Conservation (phyloP, 2,888 invertebrate genomes). For the Spodoptera exigua region DNA sequence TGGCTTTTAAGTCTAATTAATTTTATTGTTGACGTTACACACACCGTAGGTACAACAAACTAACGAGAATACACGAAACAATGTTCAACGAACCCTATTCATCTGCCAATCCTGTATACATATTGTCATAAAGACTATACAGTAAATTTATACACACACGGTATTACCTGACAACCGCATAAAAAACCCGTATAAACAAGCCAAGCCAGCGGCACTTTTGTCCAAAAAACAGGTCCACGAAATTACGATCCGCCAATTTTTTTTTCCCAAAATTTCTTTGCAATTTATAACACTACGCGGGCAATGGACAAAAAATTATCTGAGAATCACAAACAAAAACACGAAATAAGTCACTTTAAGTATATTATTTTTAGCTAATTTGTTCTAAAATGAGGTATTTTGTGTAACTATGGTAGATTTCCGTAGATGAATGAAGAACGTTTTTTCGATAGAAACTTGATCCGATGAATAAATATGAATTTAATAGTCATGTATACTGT, state of each 20-base stretch:
- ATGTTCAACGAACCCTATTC: conserved; percentile 2
- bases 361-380: too few species aligned
- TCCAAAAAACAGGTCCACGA: conserved; percentile 18
- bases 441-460: too few species aligned
- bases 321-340: not conserved
- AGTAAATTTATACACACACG: not conserved
- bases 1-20: conserved; percentile 7
- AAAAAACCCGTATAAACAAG: conserved; percentile 11
- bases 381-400: too few species aligned
- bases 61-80: not conserved
- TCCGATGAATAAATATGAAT: too few species aligned
- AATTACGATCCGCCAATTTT: conserved; percentile 4
- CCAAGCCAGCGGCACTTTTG: conserved; percentile 10
- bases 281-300: not conserved
- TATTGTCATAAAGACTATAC: not conserved
- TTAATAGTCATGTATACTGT: too few species aligned
- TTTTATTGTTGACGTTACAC: not conserved
- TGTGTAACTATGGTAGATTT: too few species aligned
- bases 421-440: too few species aligned
- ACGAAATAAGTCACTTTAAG: not conserved
- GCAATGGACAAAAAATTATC: not conserved
- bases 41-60: too few species aligned
- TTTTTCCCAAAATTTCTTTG: not conserved
- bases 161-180: conserved; percentile 4
- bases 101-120: conserved; percentile 3